A percentile compares a stretch with the other conserved stretches of the same genome.
Evolutionary conservation across 2,113 vertebrate genomes (phyloP).

Genomic region (Calyptommatus sinebrachiatus): DNA sequence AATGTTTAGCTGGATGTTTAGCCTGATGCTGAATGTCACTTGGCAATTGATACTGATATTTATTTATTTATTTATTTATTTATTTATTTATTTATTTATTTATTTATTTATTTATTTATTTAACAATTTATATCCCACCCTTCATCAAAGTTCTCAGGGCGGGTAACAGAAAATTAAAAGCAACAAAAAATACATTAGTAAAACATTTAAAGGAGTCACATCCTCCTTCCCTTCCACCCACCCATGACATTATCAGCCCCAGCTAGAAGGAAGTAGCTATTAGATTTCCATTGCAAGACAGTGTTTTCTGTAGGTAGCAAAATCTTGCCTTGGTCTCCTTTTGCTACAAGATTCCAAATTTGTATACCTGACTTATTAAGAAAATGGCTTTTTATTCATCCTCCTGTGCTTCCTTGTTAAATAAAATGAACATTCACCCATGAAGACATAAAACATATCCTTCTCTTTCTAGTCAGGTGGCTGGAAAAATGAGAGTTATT

Average conservation of each 20-base stretch:
- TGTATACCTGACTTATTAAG: constrained; percentile 24
- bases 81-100: no score
- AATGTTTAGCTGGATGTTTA: constrained; percentile 41
- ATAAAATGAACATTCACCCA: not conserved
- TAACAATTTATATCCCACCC: no score
- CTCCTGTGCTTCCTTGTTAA: not conserved
- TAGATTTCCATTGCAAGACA: constrained; percentile 34
- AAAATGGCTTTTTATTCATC: not conserved
- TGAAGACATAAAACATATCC: constrained; percentile 12
- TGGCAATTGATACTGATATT: constrained; percentile 41
- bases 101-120: no score
- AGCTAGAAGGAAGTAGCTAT: constrained; percentile 23
- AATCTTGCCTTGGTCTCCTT: constrained; percentile 34
- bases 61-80: no score
- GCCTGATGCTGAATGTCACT: constrained; percentile 40
- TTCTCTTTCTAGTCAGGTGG: not conserved
- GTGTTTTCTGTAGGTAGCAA: constrained; percentile 16
- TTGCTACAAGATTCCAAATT: constrained; percentile 1
- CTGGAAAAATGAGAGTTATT: not conserved
- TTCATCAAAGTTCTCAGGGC: no score
- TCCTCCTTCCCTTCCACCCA: not conserved
- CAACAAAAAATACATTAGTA: no score
- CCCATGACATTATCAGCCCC: constrained; percentile 14
- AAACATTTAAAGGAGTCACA: no score
- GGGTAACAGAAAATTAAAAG: no score